These are phyloP conservation scores for Ciconia nigra DNA, from an alignment of 2,797 vertebrate species.

Conservation along the genomic window DNA sequence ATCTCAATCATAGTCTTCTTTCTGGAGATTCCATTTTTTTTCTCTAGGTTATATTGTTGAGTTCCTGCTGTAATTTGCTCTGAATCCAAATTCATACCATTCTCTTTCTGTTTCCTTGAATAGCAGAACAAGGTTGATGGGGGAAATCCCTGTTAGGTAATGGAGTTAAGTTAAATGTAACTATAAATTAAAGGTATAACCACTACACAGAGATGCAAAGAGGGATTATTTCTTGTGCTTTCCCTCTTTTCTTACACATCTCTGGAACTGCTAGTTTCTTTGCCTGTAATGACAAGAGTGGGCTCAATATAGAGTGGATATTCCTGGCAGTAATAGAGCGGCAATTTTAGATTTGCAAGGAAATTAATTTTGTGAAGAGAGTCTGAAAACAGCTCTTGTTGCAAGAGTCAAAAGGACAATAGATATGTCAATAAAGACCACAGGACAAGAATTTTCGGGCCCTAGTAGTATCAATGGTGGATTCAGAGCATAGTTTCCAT, in stretches of 20 bases:
- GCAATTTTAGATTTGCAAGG: neutral
- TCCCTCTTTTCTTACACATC: neutral
- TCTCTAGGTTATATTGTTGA: neutral
- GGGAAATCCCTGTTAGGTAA: neutral
- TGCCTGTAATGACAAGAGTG: neutral
- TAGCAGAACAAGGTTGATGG: neutral
- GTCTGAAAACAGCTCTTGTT: neutral
- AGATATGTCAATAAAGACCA: neutral
- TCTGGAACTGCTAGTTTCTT: neutral
- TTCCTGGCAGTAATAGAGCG: neutral
- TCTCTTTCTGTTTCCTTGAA: neutral
- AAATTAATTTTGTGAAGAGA: neutral
- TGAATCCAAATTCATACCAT: neutral
- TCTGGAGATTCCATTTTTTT: neutral
- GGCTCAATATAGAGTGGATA: neutral
- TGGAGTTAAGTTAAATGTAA: neutral
- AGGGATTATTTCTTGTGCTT: neutral
- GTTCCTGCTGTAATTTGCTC: neutral
- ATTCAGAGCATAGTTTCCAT: neutral
- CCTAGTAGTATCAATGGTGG: neutral
- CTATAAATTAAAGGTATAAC: neutral
- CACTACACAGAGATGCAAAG: neutral
- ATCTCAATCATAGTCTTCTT: neutral
- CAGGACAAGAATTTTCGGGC: neutral
- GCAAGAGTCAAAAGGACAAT: neutral